A percentile compares a stretch with the other conserved stretches of the same genome.
Evolutionary conservation across 2,888 invertebrate species (phyloP).

Genomic region (Fabriciana adippe): DNA sequence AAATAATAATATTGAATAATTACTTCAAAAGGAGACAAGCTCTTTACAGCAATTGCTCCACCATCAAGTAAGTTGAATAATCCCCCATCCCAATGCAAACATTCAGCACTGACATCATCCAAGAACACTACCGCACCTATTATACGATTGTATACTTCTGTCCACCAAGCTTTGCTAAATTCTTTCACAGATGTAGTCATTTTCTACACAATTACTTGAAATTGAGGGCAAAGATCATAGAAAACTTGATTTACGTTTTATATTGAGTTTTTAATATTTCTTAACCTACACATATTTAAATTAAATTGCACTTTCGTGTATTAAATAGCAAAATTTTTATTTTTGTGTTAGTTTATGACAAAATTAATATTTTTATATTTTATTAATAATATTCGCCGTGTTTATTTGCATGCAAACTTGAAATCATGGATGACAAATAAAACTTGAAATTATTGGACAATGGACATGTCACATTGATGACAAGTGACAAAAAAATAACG

Average conservation of each 20-base stretch:
- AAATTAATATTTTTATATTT: too few relatives aligned
- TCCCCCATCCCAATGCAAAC: constrained; percentile 87
- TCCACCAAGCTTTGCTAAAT: constrained; percentile 82
- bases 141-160: constrained; percentile 82
- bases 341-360: too few relatives aligned
- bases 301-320: background rate
- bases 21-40: constrained; percentile 85
- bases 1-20: constrained; percentile 10
- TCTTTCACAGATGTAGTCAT: constrained; percentile 62
- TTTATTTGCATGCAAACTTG: too few relatives aligned
- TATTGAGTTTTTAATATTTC: too few relatives aligned
- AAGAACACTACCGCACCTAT: constrained; percentile 85
- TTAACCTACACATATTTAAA: background rate
- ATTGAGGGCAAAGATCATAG: too few relatives aligned
- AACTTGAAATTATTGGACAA: too few relatives aligned
- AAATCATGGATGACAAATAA: too few relatives aligned
- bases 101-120: constrained; percentile 84
- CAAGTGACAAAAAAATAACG: too few relatives aligned
- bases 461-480: too few relatives aligned
- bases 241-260: too few relatives aligned
- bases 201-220: too few relatives aligned
- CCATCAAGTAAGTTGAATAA: constrained; percentile 80
- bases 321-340: background rate
- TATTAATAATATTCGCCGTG: too few relatives aligned
- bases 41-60: constrained; percentile 84